phyloP scores from a whole-genome alignment of 2,888 invertebrate genomes.

The Rotaria magnacalcarata region DNA sequence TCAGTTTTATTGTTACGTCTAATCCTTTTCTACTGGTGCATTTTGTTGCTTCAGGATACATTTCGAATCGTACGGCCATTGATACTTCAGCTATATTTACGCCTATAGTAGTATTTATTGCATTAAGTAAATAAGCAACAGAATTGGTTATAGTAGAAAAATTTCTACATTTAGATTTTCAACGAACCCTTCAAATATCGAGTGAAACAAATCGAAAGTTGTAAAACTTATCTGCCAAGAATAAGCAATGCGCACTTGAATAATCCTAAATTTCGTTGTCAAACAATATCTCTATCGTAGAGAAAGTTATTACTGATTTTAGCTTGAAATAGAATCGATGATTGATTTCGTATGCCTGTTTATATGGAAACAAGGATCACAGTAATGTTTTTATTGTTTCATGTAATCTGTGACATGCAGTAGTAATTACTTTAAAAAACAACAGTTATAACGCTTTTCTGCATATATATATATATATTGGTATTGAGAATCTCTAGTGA shows the following conservation, averaged over 20 bases:
- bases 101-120: background rate
- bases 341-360: background rate
- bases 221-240: background rate
- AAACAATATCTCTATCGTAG: background rate
- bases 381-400: background rate
- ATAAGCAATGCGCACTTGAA: background rate
- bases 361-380: background rate
- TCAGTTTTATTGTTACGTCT: background rate
- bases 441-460: background rate
- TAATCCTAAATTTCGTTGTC: too few species aligned
- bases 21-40: background rate
- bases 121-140: background rate
- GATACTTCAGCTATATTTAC: background rate
- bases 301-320: background rate
- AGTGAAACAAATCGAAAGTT: background rate
- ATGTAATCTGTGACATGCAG: background rate
- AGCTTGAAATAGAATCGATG: background rate
- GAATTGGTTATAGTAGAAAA: background rate
- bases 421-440: background rate
- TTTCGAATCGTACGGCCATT: background rate
- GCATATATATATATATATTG: too few species aligned
- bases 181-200: background rate
- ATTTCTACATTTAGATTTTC: background rate
- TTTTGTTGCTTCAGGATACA: background rate
- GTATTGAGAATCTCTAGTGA: background rate